These are phyloP conservation scores for Stercorarius parasiticus DNA, from an alignment of 2,113 vertebrate species.

Conservation along the genomic window DNA sequence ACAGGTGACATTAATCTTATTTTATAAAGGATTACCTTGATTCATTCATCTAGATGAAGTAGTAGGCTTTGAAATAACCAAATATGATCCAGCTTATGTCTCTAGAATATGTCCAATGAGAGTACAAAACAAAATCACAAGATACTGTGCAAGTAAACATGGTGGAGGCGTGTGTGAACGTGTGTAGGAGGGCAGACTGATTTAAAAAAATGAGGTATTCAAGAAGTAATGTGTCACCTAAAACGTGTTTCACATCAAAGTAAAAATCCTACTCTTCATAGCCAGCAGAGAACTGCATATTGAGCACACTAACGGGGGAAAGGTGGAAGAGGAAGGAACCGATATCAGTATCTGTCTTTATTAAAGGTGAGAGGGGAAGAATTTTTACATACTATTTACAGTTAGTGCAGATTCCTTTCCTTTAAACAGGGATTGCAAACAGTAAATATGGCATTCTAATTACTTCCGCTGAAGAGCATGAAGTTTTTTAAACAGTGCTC, in stretches of 20 bases:
- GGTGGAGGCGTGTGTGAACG: not conserved
- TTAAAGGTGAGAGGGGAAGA: not conserved
- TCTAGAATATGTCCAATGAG: not conserved
- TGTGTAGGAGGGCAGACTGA: not conserved
- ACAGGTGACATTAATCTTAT: not conserved
- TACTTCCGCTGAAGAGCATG: not conserved
- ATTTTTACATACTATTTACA: not conserved
- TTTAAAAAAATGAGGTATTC: not conserved
- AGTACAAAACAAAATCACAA: not conserved
- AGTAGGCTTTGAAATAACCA: not conserved
- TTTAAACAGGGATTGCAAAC: not conserved
- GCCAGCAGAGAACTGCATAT: not conserved
- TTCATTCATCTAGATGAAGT: not conserved
- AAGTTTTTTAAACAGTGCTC: not conserved
- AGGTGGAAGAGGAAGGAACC: not conserved
- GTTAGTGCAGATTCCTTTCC: not conserved
- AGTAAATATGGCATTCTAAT: not conserved
- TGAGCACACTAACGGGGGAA: accelerated
- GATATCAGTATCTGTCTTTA: not conserved
- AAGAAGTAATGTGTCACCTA: not conserved
- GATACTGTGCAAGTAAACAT: not conserved
- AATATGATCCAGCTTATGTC: not conserved
- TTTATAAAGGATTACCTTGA: not conserved
- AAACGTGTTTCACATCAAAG: not conserved
- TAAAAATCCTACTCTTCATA: not conserved